Evolutionary conservation across 2,113 vertebrate species (phyloP), one percentile per base, ranked within the genome.

Genomic region (Pteruthius melanotis): DNA sequence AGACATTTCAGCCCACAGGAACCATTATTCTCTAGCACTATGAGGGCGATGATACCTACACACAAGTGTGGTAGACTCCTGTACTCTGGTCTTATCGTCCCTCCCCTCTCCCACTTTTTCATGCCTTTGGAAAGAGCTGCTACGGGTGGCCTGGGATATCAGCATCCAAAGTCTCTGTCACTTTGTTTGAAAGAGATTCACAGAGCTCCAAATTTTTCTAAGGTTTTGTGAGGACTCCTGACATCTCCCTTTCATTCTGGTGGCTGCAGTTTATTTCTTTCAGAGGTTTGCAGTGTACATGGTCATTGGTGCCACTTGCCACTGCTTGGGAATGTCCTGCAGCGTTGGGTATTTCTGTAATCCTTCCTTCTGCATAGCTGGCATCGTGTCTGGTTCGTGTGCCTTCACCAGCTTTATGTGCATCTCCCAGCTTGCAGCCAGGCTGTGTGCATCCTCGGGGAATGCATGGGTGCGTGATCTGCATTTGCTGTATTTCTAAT

Each of bases 41-140:
- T 59, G 49, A 40, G 40, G 9, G 15, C 70, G 11, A 26, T 17
- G 14, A n/a, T 69, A 26, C 28, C 26, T 57, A 17, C 15, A 11
- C 0, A 0, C 21, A 17, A 15, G 13, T 59, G 9, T 15, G 50
- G 31, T 16, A 11, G 30, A 4, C 56, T 47, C 15, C 5, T 49
- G 18, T 35, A 33, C 26, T 50, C 27, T 0, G 2, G 7, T 57
- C 16, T 66, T 63, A 24, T 2, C 0, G 1, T 90, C 24, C 31
- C 74, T 57, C n/a, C 40, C 22, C 22, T 74, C 35, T 59, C 21
- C 42, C 30, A 57, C 7, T 35, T 52, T 53, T 53, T 5, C 31
- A 5, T 66, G 64, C 19, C 33, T 87, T 89, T 56, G 44, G 20
- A 49, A 75, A 26, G 22, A 87, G 28, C 44, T 75, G 19, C 53